Conservation (phyloP, 2,888 invertebrate species). For the Rhogogaster chlorosoma region DNA sequence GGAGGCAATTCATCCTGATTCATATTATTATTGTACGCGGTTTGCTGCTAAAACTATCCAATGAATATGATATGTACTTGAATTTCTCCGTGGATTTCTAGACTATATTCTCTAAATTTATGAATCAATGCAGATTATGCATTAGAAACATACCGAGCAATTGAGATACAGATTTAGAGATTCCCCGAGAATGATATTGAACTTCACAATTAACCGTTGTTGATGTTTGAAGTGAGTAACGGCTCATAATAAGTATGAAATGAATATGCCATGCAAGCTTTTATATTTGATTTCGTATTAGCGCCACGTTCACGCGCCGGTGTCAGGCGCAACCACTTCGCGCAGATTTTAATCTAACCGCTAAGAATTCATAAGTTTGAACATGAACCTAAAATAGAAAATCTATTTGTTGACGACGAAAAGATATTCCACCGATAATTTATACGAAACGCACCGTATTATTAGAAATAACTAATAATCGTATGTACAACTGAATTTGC, state of each 20-base stretch:
- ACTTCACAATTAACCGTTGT: background rate
- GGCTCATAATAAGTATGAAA: background rate
- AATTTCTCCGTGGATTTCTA: background rate
- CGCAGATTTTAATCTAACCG: background rate
- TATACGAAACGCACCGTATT: no score
- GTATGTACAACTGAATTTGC: no score
- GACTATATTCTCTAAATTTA: background rate
- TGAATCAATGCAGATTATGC: background rate
- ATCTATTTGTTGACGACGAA: no score
- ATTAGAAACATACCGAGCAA: background rate
- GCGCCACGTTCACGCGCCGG: background rate
- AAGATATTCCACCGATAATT: no score
- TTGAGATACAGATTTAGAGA: background rate
- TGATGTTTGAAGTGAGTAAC: background rate
- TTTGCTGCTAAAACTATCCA: background rate
- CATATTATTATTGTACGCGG: background rate
- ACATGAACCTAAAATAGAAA: slow-evolving; percentile 29
- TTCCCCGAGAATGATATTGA: background rate
- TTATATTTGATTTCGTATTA: background rate
- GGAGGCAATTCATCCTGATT: background rate
- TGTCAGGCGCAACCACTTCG: background rate
- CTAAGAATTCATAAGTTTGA: no score
- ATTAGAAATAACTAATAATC: no score
- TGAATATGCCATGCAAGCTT: no score
- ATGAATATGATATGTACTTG: background rate